Evolutionary conservation across 2,113 vertebrate genomes (phyloP), one percentile per base, ranked within the genome.

Genomic region (Saguinus imperator): DNA sequence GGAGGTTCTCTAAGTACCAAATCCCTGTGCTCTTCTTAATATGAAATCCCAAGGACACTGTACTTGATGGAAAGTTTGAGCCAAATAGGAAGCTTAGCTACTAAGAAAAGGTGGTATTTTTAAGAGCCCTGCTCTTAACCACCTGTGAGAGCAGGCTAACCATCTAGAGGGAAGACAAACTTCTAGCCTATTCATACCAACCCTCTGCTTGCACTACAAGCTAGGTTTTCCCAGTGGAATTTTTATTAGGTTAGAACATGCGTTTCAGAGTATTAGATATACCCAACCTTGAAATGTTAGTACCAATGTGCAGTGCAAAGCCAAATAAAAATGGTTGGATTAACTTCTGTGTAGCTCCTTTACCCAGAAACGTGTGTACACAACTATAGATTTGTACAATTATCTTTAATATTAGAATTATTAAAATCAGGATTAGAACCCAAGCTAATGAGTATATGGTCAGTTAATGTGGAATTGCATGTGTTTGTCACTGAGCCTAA

Each of bases 341-440:
- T 86, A 73, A 70, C 10, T 79, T 32, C 35, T 85, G 21, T 85
- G 4, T 45, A 85, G 77, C 21, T 93, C 35, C n/a, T 89, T 73
- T 87, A 11, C 1, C 14, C 18, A 5, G 27, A 32, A 13, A 80
- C 82, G 17, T 86, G 23, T 83, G 40, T 66, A 58, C n/a, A 64
- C 17, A 85, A 64, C 37, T 8, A 52, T 35, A 66, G 57, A 89
- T 82, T 90, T 88, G 20, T 43, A 40, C 14, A 45, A 35, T 76
- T 20, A 40, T 85, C 64, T 87, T 90, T 83, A 40, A 32, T 50
- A 55, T 86, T 92, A 87, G 18, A 23, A 82, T 93, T 96, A 76
- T 79, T 89, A 50, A 80, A 86, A 64, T 89, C 40, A 70, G 68
- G 18, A 79, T 68, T 91, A 61, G 21, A 21, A 91, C n/a, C n/a